Base-by-base conservation (phyloP, 2,113 vertebrate genomes). In the Protobothrops flavoviridis region DNA sequence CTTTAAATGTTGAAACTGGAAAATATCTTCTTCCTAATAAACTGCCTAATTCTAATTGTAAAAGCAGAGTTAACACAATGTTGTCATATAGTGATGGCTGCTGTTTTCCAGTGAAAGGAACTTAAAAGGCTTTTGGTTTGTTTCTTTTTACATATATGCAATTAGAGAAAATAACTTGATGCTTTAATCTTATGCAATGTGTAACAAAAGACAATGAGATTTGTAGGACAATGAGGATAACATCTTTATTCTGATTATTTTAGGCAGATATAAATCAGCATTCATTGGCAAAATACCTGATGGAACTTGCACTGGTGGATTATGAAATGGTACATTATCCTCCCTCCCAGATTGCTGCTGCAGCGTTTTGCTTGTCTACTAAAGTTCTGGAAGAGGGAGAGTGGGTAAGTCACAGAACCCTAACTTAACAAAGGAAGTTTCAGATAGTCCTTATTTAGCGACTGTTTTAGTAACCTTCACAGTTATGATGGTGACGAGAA, bases 241-340 rank as follows among this genome's bases (percentile, higher is more conserved):
- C 39, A 20, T 0, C 5, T 87, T 24, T 17, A 1, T 23, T 74
- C n/a, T 90, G 10, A 61, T n/a, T 90, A 10, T 92, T 97, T 5
- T 93, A 99, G 98, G 98, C 98, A 3, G 97, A 98, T 3, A 96
- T 97, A 0, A 96, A 98, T 74, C 98, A 98, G 11, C 97, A 98
- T 88, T 96, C 97, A 1, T 93, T 99, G 93, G 98, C 98, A 0
- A 99, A 98, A 92, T 99, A 99, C 93, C 95, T 99, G 57, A 98
- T 99, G 95, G 98, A 99, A 95, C 95, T 99, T 20, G 98, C 97
- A 20, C 98, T 98, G 97, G 39, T 98, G 0, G 98, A 99, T 95
- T 99, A 99, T 0, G 98, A 99, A 0, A 99, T 98, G 98, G 97
- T 98, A 91, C 98, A 98, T 91, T 97, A 98, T 85, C 97, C 97